phyloP scores from a whole-genome alignment of 2,888 invertebrate species.

The Phaonia tiefii region DNA sequence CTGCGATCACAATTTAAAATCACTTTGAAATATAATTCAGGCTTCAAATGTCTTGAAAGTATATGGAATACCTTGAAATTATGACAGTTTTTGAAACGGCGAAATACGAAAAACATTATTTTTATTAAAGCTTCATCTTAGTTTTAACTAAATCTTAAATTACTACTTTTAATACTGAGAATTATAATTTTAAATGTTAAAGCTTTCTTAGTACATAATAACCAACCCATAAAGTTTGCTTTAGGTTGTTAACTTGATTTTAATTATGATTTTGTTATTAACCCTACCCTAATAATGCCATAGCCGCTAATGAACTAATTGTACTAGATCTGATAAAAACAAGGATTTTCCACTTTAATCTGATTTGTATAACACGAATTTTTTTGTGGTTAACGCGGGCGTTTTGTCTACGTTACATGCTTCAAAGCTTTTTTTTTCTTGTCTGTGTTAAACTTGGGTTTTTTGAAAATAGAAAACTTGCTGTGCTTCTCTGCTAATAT shows the following conservation, averaged over 20 bases:
- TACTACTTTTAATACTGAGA: too few species aligned
- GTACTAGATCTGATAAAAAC: too few species aligned
- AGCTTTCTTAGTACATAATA: background rate
- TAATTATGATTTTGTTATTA: constrained; percentile 2
- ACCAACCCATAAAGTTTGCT: constrained; percentile 13
- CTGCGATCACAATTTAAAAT: too few species aligned
- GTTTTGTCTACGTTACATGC: background rate
- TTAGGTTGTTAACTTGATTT: background rate
- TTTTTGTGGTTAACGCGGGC: background rate
- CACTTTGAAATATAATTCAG: too few species aligned
- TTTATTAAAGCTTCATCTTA: too few species aligned
- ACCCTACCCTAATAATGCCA: background rate
- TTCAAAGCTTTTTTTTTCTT: constrained; percentile 10
- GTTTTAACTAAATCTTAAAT: too few species aligned
- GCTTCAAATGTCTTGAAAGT: too few species aligned
- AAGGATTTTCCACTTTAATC: background rate
- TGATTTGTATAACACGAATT: background rate
- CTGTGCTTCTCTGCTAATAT: background rate
- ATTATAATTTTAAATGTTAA: background rate
- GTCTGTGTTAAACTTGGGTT: constrained; percentile 7
- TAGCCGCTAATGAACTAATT: background rate
- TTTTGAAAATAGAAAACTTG: background rate
- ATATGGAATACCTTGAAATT: too few species aligned
- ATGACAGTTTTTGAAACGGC: too few species aligned
- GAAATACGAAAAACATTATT: too few species aligned